Evolutionary conservation across 2,888 invertebrate species (phyloP), one percentile per base, ranked within the genome.

Genomic region (Geophilus truncorum): DNA sequence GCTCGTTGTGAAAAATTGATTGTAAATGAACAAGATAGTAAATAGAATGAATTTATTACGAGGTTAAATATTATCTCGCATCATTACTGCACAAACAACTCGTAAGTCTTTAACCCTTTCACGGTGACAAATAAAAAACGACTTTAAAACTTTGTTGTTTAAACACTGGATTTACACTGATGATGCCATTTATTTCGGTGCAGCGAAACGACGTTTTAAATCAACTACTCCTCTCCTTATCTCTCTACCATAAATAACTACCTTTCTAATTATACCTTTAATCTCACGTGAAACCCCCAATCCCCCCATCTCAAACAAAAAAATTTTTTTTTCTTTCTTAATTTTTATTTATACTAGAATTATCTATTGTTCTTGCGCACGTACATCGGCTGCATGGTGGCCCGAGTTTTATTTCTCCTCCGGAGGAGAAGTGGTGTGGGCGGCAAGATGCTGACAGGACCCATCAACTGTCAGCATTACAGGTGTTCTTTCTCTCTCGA

Each of bases 91-190:
- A 23, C 70, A 70, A 70, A 70, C 70, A 70, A 70, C 3, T 70
- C 70, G 70, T 70, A 70, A 70, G 3, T 70, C 70, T 70, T 28
- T 70, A 70, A 70, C 70, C 28, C 70, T 70, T 70, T 70, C 25
- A n/a, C 70, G 28, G 70, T 25, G 70, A 70, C 70, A 70, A 70
- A 70, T 70, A 70, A 70, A 51, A 70, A 70, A 70, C 70, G 70
- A 70, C 70, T 70, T 70, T 28, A 23, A 70, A 70, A 70, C 25
- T 70, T 70, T 70, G 70, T 28, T 70, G 70, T 70, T 70, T 70
- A 70, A 70, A 70, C 70, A 70, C 70, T 70, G 70, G 70, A 70
- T 70, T 51, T 70, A 70, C 70, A 70, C 70, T 70, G 70, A 70
- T 70, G 70, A 70, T n/a, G 70, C 70, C 70, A 70, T 70, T 70